Evolutionary conservation across 2,888 invertebrate genomes (phyloP).

Genomic region (Heliconius hortense): DNA sequence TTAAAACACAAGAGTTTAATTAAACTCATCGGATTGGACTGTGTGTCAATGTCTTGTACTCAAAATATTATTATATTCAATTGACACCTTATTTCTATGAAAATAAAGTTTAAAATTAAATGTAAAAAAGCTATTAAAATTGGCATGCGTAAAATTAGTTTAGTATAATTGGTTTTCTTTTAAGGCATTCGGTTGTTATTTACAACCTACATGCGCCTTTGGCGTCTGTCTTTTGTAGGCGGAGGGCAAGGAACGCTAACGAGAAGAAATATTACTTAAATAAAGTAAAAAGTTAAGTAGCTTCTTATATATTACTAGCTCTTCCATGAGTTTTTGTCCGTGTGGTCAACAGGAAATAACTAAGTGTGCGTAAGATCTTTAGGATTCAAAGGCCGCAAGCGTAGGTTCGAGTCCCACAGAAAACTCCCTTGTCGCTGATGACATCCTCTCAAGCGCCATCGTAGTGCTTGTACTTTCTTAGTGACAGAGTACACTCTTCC

Average conservation of each 20-base stretch:
- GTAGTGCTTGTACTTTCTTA: too few relatives aligned
- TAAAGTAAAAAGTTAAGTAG: not conserved
- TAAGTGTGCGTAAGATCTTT: too few relatives aligned
- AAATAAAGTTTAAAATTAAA: conserved; percentile 20
- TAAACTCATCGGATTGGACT: conserved; percentile 47
- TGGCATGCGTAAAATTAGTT: conserved; percentile 39
- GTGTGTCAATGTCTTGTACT: conserved; percentile 46
- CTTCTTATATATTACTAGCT: not conserved
- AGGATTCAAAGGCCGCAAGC: too few relatives aligned
- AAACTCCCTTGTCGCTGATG: too few relatives aligned
- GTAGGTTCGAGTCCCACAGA: too few relatives aligned
- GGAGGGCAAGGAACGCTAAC: not conserved
- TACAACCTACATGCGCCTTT: conserved; percentile 5
- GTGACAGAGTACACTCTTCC: too few relatives aligned
- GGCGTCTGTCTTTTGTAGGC: conserved; percentile 4
- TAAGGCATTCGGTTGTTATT: conserved; percentile 14
- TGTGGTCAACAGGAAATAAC: not conserved
- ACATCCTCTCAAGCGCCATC: too few relatives aligned
- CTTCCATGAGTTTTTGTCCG: not conserved
- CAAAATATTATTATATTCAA: conserved; percentile 2
- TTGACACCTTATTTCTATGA: not conserved
- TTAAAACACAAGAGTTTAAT: conserved; percentile 43
- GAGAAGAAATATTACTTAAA: not conserved
- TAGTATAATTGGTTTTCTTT: conserved; percentile 32
- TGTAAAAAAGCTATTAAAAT: conserved; percentile 26